Conservation (phyloP, 2,797 vertebrate genomes). For the Hypotaenidia okinawae region DNA sequence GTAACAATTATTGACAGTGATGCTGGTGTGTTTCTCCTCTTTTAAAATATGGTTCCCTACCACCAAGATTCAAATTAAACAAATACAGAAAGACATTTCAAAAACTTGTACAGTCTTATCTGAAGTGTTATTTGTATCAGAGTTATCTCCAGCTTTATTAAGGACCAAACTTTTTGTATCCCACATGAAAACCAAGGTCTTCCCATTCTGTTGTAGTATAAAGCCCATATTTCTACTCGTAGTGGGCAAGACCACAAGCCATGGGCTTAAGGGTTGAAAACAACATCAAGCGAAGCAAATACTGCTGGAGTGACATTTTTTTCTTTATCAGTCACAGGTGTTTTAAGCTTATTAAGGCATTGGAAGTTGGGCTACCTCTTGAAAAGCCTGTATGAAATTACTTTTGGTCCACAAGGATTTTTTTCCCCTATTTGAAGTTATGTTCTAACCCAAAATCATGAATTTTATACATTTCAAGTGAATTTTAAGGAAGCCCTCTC, state of each 20-base stretch:
- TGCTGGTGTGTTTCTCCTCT: background rate
- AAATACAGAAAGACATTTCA: background rate
- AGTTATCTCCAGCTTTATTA: background rate
- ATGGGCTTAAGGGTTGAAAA: background rate
- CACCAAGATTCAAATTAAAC: background rate
- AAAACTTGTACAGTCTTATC: background rate
- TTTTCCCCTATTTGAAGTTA: background rate
- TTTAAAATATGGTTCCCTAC: background rate
- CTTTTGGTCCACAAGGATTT: background rate
- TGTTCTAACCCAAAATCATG: background rate
- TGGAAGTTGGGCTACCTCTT: background rate
- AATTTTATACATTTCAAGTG: background rate
- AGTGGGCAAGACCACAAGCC: background rate
- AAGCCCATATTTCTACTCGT: background rate
- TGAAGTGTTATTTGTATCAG: background rate
- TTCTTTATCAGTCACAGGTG: background rate
- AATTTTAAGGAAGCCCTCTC: background rate
- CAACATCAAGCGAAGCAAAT: background rate
- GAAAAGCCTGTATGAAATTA: background rate
- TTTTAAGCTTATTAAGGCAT: background rate
- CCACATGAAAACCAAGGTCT: background rate
- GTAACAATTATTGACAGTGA: background rate
- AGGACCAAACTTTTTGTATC: background rate
- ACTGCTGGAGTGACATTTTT: background rate
- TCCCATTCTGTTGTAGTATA: background rate